phyloP scores from a whole-genome alignment of 2,113 vertebrate genomes.

The Leptosomus discolor region DNA sequence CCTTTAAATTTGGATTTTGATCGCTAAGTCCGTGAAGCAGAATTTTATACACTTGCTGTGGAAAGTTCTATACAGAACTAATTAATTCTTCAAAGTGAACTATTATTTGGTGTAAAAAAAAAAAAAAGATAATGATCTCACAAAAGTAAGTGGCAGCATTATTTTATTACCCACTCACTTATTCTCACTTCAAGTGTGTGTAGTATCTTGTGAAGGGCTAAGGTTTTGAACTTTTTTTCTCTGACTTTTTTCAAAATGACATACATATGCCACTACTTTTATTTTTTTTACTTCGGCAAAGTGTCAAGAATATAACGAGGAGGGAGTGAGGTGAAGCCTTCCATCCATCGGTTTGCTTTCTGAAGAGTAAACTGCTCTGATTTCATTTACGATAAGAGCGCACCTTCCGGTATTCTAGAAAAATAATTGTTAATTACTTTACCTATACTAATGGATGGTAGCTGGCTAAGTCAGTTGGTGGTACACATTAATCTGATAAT shows the following conservation, averaged over 20 bases:
- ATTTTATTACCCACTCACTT: not conserved
- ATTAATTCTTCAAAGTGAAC: not conserved
- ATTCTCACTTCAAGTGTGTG: not conserved
- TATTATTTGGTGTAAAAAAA: not conserved
- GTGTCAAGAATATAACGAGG: not conserved
- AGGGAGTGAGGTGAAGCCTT: not conserved
- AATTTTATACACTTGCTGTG: not conserved
- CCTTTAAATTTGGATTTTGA: not conserved
- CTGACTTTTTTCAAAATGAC: not conserved
- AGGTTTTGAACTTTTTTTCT: not conserved
- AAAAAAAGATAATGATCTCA: not conserved
- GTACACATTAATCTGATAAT: not conserved
- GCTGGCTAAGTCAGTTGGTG: not conserved
- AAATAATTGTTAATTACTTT: not conserved
- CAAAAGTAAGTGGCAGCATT: not conserved
- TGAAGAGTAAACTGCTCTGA: not conserved
- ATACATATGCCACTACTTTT: not conserved
- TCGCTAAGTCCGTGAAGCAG: not conserved
- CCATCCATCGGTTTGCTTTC: not conserved
- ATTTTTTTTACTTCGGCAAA: not conserved
- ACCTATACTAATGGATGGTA: not conserved
- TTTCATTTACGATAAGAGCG: not conserved
- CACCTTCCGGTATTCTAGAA: not conserved
- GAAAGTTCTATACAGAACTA: not conserved
- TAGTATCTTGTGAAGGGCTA: not conserved